Base-by-base conservation (phyloP, 2,797 vertebrate genomes). In the Vireo griseus region DNA sequence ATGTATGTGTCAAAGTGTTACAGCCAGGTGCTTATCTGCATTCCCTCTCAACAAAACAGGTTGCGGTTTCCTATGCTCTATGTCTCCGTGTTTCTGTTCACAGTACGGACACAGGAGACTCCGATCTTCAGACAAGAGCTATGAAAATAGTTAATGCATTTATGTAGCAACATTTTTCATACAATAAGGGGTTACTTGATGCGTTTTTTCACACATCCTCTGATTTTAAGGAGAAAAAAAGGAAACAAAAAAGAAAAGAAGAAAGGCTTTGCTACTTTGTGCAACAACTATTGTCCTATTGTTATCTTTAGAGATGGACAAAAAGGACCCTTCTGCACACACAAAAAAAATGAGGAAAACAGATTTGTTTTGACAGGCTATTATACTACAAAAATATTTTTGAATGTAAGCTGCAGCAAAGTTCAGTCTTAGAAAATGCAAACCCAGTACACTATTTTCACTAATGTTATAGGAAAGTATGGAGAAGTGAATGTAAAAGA, bases 281-380 rank as follows among this genome's bases (percentile, higher is more conserved):
- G 25, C 47, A 92, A 81, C 76, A 92, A 76, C 21, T 83, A 68
- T 75, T 91, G 40, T 90, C 67, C 17, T 88, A 91, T 83, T 95
- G 52, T 92, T 95, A 51, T 88, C 78, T 65, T 76, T 73, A 86
- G 77, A 95, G 69, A 94, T 39, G 96, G 92, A 97, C 95, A 94
- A 96, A 96, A 97, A 94, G 90, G 90, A 95, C 68, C n/a, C 73
- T 91, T 92, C 95, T 85, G 86, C 80, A 96, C 76, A 79, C 58
- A 89, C 9, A 54, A 10, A 21, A 95, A 73, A 96, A 90, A 94
- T 72, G 68, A 91, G 82, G 96, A 97, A 97, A 97, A 97, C 98
- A 98, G 97, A 98, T 98, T 98, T 98, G 97, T 98, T 98, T 97
- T 98, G 98, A 97, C 97, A 98, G 86, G 40, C 83, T 96, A 97